Evolutionary conservation across 2,113 vertebrate genomes (phyloP), one percentile per base, ranked within the genome.

Genomic region (Lepidothrix coronata): DNA sequence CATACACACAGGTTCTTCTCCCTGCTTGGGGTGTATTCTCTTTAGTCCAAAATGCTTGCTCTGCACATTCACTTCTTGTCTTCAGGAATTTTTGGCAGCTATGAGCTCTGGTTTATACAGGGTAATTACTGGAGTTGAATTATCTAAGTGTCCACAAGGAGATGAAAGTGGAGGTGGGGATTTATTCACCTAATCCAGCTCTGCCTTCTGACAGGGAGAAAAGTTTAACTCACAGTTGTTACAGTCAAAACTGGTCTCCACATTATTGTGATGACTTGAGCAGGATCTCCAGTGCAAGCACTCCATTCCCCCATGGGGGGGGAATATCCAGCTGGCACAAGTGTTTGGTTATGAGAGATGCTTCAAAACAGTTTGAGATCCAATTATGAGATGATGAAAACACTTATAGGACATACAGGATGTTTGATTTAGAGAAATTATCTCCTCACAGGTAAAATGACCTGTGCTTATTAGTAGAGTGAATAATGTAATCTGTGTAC

Each of bases 31-130:
- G 5, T 72, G 37, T 77, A 90, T 67, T 88, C 79, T 57, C 46
- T 58, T 35, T 14, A 1, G 61, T 67, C n/a, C 41, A 19, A 49
- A 67, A 44, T 90, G 70, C 90, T 91, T 94, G 67, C 37, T 88
- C 62, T 94, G 80, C 76, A 92, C 41, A 89, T 96, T 96, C 76
- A 58, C 9, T 72, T 85, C 81, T 73, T 67, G 58, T 94, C 71
- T 80, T 84, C 79, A 94, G 57, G 76, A 95, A 78, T 91, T 84
- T 92, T 92, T 96, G 85, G 85, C 93, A 92, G 27, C 83, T 81
- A 30, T 48, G 58, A 81, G 46, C 30, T 96, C 80, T 58, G 76
- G 88, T 94, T 96, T 92, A 37, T 58, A 65, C 18, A 79, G 54
- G 39, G 49, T 75, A 93, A 96, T 92, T 92, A 78, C 65, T 75